phyloP scores from a whole-genome alignment of 2,113 vertebrate genomes.

The Damaliscus lunatus region DNA sequence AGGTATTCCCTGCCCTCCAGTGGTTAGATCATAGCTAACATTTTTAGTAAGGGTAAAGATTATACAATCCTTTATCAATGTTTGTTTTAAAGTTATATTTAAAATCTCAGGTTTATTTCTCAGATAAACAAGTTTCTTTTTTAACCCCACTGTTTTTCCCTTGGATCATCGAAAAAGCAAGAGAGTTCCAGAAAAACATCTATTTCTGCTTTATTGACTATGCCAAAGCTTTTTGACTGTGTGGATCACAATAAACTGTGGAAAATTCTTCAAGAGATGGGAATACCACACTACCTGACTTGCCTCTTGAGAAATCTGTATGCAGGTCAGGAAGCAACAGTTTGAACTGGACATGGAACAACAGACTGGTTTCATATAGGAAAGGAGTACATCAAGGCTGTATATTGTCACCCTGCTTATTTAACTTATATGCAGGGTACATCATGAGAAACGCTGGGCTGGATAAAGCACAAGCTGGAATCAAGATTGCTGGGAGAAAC shows the following conservation, averaged over 20 bases:
- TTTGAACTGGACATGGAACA: background rate
- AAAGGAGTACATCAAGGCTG: background rate
- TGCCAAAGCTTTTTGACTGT: background rate
- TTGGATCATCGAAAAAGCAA: background rate
- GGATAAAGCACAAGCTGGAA: too few species aligned
- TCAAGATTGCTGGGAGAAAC: too few species aligned
- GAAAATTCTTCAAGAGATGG: background rate
- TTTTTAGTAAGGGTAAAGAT: slow-evolving; percentile 24
- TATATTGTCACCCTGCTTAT: too few species aligned
- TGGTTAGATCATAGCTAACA: slow-evolving; percentile 28
- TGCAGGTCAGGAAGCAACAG: background rate
- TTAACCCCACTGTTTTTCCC: background rate
- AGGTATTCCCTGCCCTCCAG: slow-evolving; percentile 22
- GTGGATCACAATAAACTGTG: background rate
- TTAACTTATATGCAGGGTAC: too few species aligned
- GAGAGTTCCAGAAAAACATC: background rate
- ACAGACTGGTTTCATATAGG: background rate
- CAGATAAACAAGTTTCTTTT: background rate
- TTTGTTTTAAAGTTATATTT: slow-evolving; percentile 33
- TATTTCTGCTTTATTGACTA: background rate
- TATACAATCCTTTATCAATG: background rate
- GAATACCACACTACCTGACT: background rate
- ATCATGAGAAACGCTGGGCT: too few species aligned
- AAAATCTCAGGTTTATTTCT: slow-evolving; percentile 35
- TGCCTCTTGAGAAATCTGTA: background rate